Evolutionary conservation across 2,113 vertebrate genomes (phyloP).

Genomic region (Phylloscopus trochilus): DNA sequence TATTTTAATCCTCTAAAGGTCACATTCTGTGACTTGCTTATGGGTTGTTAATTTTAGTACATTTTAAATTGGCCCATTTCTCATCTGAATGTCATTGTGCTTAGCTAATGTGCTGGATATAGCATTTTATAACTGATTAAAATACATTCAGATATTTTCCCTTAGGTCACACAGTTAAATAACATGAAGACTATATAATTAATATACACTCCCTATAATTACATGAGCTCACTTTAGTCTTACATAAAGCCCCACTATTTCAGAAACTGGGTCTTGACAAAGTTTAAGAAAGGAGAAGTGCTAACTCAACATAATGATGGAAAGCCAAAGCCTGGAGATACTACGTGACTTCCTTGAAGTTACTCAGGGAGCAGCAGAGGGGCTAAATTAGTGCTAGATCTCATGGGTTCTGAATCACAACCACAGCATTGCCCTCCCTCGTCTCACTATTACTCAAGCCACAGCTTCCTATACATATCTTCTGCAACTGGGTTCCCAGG

Average conservation of each 20-base stretch:
- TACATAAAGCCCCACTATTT: not conserved
- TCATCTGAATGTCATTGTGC: not conserved
- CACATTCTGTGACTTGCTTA: not conserved
- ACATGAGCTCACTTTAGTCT: not conserved
- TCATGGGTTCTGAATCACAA: not conserved
- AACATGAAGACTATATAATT: not conserved
- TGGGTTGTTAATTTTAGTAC: not conserved
- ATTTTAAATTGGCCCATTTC: not conserved
- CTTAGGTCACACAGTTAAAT: not conserved
- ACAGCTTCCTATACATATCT: not conserved
- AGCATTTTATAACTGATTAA: not conserved
- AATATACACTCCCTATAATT: not conserved
- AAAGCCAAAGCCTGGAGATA: not conserved
- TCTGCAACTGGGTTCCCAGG: not conserved
- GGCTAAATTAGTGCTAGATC: not conserved
- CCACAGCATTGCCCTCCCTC: not conserved
- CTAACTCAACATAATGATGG: not conserved
- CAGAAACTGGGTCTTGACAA: not conserved
- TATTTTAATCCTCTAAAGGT: not conserved
- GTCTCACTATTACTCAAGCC: not conserved
- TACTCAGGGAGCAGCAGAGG: not conserved
- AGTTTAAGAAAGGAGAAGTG: not conserved
- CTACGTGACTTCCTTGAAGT: not conserved
- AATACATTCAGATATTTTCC: not conserved
- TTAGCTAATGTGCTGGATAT: not conserved